A percentile compares a stretch with the other conserved stretches of the same genome.
Evolutionary conservation across 2,797 vertebrate species (phyloP).

Genomic region (Lepilemur ruficaudatus): DNA sequence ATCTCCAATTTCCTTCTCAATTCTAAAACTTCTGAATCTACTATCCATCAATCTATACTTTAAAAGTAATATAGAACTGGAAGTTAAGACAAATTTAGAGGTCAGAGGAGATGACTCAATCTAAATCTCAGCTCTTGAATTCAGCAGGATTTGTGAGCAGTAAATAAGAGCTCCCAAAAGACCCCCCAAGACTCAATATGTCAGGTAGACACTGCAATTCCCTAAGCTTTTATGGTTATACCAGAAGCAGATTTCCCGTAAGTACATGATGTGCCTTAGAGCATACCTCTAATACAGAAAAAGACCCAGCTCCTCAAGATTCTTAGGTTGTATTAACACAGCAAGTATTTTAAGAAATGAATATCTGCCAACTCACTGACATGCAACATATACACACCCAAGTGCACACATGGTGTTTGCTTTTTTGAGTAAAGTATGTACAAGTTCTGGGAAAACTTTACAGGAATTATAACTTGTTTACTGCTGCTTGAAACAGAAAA

Average conservation of each 20-base stretch:
- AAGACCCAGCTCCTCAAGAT: background rate
- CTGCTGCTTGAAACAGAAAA: background rate
- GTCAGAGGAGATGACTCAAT: background rate
- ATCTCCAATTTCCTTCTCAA: background rate
- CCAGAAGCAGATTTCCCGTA: background rate
- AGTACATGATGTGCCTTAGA: background rate
- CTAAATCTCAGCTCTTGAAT: background rate
- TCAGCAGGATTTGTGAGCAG: background rate
- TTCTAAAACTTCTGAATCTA: background rate
- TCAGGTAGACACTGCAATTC: background rate
- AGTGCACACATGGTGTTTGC: background rate
- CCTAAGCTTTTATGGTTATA: background rate
- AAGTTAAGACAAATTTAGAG: slow-evolving; percentile 25
- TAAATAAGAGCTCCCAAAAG: background rate
- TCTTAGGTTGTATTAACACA: background rate
- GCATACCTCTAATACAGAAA: background rate
- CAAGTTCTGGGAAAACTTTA: background rate
- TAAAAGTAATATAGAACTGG: background rate
- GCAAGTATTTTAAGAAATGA: background rate
- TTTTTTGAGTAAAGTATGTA: background rate
- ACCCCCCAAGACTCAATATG: background rate
- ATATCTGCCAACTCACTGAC: background rate
- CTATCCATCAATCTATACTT: background rate
- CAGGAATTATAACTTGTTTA: background rate
- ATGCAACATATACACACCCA: accelerated